Conservation (phyloP, 2,888 invertebrate genomes). For the Campopleginae sp. region DNA sequence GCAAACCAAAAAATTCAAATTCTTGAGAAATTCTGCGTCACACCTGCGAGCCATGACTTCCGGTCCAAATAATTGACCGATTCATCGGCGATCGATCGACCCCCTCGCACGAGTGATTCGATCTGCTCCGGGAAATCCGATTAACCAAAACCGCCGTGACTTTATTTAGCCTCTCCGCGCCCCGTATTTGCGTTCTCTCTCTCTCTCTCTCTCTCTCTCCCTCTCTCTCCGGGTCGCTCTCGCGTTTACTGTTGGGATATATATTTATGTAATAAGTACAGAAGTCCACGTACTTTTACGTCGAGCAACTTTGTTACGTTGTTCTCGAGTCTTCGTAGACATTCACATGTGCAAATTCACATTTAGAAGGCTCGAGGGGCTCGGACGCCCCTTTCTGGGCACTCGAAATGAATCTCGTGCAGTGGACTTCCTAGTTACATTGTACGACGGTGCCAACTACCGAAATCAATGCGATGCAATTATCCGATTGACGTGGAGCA, state of each 20-base stretch:
- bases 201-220: background rate
- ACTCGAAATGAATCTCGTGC: conserved; percentile 19
- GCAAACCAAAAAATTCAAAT: no score
- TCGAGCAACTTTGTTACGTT: background rate
- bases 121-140: background rate
- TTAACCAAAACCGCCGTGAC: conserved; percentile 4
- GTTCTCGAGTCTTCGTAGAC: background rate
- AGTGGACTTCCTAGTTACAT: background rate
- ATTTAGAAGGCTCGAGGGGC: background rate
- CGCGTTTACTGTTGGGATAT: background rate
- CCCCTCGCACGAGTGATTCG: background rate
- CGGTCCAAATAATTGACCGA: background rate
- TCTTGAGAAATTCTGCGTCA: no score
- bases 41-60: background rate
- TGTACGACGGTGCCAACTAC: conserved; percentile 38
- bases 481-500: conserved; percentile 56
- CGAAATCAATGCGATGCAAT: conserved; percentile 64
- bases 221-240: background rate
- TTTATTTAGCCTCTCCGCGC: background rate
- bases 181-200: background rate
- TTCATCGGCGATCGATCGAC: background rate
- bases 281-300: background rate
- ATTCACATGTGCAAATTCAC: background rate
- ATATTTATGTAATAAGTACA: background rate
- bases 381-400: background rate